These are phyloP conservation scores for Tragelaphus buxtoni DNA, from an alignment of 2,113 vertebrate species.

Conservation along the genomic window DNA sequence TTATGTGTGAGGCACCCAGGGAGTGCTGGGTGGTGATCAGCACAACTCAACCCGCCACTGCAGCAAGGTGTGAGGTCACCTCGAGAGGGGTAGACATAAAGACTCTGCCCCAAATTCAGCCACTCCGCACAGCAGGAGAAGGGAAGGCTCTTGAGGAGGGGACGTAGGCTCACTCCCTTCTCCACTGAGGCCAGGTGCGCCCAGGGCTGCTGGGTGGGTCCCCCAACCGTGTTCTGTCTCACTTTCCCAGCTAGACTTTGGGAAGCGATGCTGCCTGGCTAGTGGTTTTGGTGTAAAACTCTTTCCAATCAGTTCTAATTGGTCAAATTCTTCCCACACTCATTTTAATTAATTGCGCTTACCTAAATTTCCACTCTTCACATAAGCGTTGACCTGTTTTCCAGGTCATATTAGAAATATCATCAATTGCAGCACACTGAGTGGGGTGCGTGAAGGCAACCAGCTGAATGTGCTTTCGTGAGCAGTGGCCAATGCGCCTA, in stretches of 20 bases:
- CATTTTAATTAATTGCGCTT: neutral
- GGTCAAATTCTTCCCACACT: neutral
- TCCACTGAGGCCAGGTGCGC: neutral
- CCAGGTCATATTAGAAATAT: neutral
- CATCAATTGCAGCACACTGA: neutral
- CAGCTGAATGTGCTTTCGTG: neutral
- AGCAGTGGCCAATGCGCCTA: neutral
- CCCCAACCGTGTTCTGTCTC: neutral
- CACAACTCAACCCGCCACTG: accelerated
- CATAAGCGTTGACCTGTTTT: neutral
- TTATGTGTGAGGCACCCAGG: neutral
- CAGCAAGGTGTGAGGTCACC: no score
- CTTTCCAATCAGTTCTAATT: neutral
- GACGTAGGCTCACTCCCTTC: accelerated
- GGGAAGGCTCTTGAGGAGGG: neutral
- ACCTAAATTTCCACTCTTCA: neutral
- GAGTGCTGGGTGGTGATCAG: neutral
- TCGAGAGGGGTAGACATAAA: neutral
- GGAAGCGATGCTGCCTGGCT: neutral
- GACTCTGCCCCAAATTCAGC: no score
- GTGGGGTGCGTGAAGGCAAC: neutral
- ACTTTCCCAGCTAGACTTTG: neutral
- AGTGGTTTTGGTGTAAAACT: neutral
- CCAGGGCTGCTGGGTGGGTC: neutral
- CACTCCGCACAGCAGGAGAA: neutral